These are phyloP conservation scores for Echiichthys vipera DNA, from an alignment of 2,797 vertebrate species.

Conservation along the genomic window DNA sequence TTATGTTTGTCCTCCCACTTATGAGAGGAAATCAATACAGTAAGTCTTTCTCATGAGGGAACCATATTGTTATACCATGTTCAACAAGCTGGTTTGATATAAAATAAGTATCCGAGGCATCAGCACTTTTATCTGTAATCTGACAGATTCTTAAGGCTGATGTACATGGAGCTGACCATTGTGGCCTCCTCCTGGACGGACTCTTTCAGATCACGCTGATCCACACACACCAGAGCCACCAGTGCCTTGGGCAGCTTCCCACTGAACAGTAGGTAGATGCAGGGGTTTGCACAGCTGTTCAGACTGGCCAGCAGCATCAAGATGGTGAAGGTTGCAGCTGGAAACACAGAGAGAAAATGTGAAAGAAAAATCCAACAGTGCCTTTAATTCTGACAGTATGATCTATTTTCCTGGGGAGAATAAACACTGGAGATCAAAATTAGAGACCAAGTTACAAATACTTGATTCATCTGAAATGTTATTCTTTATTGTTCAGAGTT, in stretches of 20 bases:
- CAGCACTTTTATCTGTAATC: constrained; percentile 62
- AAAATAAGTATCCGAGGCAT: not conserved
- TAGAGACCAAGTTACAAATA: no score
- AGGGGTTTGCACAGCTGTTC: constrained; percentile 86
- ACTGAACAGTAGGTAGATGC: constrained; percentile 84
- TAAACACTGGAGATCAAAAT: no score
- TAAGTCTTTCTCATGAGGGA: not conserved
- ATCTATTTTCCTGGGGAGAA: not conserved
- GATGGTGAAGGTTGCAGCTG: constrained; percentile 82
- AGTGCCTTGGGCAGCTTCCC: constrained; percentile 68
- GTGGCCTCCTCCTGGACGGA: constrained; percentile 77
- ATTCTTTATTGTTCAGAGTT: no score
- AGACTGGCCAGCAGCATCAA: constrained; percentile 85
- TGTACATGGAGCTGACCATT: constrained; percentile 78
- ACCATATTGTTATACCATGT: not conserved
- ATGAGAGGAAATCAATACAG: not conserved
- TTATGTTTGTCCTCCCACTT: not conserved
- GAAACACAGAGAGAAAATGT: constrained; percentile 20
- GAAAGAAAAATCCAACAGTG: not conserved
- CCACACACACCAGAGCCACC: constrained; percentile 50
- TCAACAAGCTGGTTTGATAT: not conserved
- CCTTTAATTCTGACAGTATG: not conserved
- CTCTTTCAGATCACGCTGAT: constrained; percentile 58
- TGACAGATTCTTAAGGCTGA: constrained; percentile 77
- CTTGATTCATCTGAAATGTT: no score